Base-by-base conservation (phyloP, 2,888 invertebrate species). In the Polydrusus pterygomalis region DNA sequence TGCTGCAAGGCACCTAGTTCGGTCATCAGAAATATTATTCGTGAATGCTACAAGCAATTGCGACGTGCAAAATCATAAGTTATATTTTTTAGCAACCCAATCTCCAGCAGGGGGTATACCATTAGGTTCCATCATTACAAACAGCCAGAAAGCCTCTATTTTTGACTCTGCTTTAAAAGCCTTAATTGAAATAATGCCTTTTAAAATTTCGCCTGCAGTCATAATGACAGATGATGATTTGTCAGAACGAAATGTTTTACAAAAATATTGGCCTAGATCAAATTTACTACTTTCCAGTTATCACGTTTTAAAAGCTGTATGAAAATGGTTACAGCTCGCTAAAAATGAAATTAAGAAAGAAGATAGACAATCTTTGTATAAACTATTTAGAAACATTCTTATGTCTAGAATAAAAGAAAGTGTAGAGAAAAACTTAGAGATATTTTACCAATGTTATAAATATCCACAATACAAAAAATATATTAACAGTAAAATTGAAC, bases 171-270 rank as follows among this genome's bases (percentile, higher is more conserved):
- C 71, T 49, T 9, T 78, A 0, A 10, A 67, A 40, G 17, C 10
- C 7, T 47, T 77, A 1, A 13, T 62, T 5, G 73, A 74, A 38
- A 70, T 70, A 7, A 18, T 70, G n/a, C 65, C 70, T 9, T 13
- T 70, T 49, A 77, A 74, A 77, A 65, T 77, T 15, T 58, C 15
- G n/a, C 74, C 74, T 60, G 11, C 15, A 20, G 65, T 62, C 2
- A 75, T 77, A 18, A 11, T 77, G 15, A 77, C 75, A 43, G 77
- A 77, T 65, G 75, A 75, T 30, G 77, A 77, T 18, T 34, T 77
- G 15, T 17, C 64, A 3, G 77, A 77, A 71, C 40, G 49, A 13
- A 65, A 71, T 40, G 17, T 67, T 15, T 65, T 70, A 58, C 17
- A 58, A 10, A 65, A 74, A 56, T 40, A 76, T 51, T 76, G 67